phyloP scores from a whole-genome alignment of 1,140 invertebrate species.

The Drosophila orena region DNA sequence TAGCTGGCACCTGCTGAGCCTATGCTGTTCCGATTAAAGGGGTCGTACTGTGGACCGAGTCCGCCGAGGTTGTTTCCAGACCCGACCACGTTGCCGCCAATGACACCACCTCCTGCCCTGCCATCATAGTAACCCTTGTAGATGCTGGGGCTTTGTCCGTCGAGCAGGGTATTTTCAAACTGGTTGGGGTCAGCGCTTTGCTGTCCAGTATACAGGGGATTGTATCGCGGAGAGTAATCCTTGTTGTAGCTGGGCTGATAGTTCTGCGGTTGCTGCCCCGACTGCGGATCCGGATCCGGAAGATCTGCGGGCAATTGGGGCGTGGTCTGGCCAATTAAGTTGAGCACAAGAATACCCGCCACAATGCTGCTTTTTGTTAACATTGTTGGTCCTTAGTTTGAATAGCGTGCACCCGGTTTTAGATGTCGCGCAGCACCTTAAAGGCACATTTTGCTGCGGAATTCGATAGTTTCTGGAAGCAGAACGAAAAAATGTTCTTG shows the following conservation, averaged over 20 bases:
- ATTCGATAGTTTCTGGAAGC: slow-evolving; percentile 57
- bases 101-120: slow-evolving; percentile 15
- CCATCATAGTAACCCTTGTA: slow-evolving; percentile 54
- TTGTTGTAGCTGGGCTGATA: slow-evolving; percentile 80
- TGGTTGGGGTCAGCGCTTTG: slow-evolving; percentile 52
- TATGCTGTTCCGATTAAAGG: slow-evolving; percentile 69
- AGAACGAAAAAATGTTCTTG: slow-evolving; percentile 42
- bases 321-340: slow-evolving; percentile 46
- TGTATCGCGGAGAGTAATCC: slow-evolving; percentile 76
- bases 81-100: slow-evolving; percentile 44
- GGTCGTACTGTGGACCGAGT: slow-evolving; percentile 66
- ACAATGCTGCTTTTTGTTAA: slow-evolving; percentile 1
- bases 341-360: slow-evolving; percentile 22
- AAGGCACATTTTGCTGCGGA: slow-evolving; percentile 69
- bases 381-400: slow-evolving; percentile 44
- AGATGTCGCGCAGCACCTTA: slow-evolving; percentile 41
- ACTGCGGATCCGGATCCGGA: slow-evolving; percentile 15
- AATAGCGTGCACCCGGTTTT: slow-evolving; percentile 33
- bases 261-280: slow-evolving; percentile 43
- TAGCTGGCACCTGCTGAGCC: slow-evolving; percentile 37
- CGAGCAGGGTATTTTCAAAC: slow-evolving; percentile 71
- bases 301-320: slow-evolving; percentile 58
- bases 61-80: slow-evolving; percentile 46
- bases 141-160: slow-evolving; percentile 47
- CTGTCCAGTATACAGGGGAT: slow-evolving; percentile 74